Percentiles rank a stretch among this genome's conserved stretches.
Evolutionary conservation across 2,113 vertebrate genomes (phyloP).

Genomic region (Bubalus kerabau): DNA sequence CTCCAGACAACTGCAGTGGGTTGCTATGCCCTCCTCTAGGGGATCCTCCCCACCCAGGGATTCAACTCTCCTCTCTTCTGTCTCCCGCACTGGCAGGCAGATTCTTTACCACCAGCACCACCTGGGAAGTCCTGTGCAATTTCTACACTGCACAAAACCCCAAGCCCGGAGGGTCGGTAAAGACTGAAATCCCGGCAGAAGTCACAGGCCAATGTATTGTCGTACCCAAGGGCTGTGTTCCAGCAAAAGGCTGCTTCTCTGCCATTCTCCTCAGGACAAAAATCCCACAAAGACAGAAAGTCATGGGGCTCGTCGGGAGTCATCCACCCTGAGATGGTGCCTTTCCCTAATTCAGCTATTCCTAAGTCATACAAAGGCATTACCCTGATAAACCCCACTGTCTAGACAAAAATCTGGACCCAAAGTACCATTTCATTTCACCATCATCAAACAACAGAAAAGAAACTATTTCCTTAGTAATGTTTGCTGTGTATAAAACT

Average conservation of each 20-base stretch:
- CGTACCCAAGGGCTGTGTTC: background rate
- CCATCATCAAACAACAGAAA: background rate
- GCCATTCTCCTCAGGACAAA: background rate
- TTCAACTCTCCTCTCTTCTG: background rate
- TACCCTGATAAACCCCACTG: background rate
- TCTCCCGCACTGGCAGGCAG: background rate
- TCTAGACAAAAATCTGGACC: background rate
- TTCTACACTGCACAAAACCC: background rate
- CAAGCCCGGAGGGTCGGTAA: background rate
- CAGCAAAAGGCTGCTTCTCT: background rate
- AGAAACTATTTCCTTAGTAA: background rate
- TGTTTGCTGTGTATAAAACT: background rate
- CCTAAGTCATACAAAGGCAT: background rate
- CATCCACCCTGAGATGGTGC: fast-evolving
- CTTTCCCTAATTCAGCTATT: background rate
- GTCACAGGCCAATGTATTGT: too few relatives aligned
- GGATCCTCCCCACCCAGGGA: background rate
- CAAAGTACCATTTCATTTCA: background rate
- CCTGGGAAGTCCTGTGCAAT: background rate
- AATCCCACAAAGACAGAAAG: background rate
- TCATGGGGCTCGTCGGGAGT: fast-evolving
- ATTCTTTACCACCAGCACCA: background rate
- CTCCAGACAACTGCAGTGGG: background rate
- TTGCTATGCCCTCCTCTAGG: background rate
- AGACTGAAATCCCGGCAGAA: background rate